Evolutionary conservation across 1,140 invertebrate species (phyloP), one percentile per base, ranked within the genome.

Genomic region (Mya arenaria): DNA sequence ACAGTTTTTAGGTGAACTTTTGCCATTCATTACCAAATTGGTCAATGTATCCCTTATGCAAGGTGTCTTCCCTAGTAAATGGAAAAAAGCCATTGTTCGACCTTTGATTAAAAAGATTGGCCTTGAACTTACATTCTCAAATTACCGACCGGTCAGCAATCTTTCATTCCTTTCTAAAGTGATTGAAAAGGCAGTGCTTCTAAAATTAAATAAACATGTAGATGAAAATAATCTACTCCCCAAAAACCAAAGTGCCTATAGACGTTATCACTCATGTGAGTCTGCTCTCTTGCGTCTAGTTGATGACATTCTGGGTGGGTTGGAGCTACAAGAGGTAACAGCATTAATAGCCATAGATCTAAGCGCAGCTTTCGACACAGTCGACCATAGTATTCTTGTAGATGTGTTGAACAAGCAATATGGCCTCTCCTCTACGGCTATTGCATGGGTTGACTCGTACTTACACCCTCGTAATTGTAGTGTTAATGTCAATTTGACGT

Each of bases 261-360:
- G 65, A 8, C 39, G 39, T 8, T 25, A 17, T 44, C 65, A 68
- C 19, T 68, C 39, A 23, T 44, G 65, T n/a, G 65, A 68, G 25
- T 68, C 65, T 41, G 39, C 65, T 6, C 36, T 68, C 13, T 19
- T 68, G 4, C 23, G 39, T 10, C 28, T 71, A n/a, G 65, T 68
- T 4, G 41, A 44, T 25, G 65, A 74, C n/a, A 1, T 73, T 13
- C 48, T 56, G 17, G 39, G 3, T n/a, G n/a, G n/a, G n/a, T n/a
- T 62, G 72, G 72, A 74, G 23, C 37, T 62, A 25, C 72, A 74
- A 41, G 55, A 62, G n/a, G 72, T 74, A 15, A 74, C 36, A n/a
- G 44, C 62, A 5, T 55, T 71, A n/a, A 39, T 69, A 17, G 66
- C 66, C 6, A 32, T 78, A 6, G 74, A 65, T 17, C 56, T 72